phyloP scores from a whole-genome alignment of 2,888 invertebrate genomes.

The Dynastes grantii region DNA sequence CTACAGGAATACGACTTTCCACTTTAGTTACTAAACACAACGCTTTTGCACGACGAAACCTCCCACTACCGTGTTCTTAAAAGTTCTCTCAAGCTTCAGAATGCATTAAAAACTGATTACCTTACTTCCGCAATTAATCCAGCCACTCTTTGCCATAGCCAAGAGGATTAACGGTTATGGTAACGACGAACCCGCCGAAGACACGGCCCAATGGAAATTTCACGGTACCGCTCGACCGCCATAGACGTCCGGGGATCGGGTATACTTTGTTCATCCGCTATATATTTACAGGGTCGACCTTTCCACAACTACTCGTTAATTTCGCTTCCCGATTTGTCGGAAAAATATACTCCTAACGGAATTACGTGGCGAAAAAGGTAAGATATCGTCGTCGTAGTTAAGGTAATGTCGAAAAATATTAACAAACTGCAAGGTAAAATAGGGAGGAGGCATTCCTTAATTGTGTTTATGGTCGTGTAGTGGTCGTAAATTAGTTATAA shows the following conservation, averaged over 20 bases:
- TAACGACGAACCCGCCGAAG: not conserved
- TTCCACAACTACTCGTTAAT: not conserved
- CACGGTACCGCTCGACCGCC: conserved; percentile 2
- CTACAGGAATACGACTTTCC: no score
- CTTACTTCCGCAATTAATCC: conserved; percentile 26
- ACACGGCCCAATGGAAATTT: conserved; percentile 6
- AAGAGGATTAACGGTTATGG: conserved; percentile 10
- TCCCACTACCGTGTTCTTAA: conserved; percentile 1
- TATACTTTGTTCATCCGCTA: not conserved
- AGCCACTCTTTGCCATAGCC: not conserved
- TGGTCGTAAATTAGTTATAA: no score
- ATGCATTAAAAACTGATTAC: conserved; percentile 14
- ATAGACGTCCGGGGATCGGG: not conserved
- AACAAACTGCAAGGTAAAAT: no score
- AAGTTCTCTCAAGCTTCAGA: not conserved
- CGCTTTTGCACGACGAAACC: not conserved
- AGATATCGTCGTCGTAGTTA: not conserved
- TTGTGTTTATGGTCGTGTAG: conserved; percentile 11
- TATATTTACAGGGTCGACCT: conserved; percentile 22
- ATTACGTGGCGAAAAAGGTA: not conserved
- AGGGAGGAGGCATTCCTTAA: not conserved
- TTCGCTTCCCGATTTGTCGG: not conserved
- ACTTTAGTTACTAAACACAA: no score
- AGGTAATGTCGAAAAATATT: not conserved
- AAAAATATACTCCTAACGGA: conserved; percentile 3